phyloP scores from a whole-genome alignment of 2,113 vertebrate species.

The Clarias gariepinus region DNA sequence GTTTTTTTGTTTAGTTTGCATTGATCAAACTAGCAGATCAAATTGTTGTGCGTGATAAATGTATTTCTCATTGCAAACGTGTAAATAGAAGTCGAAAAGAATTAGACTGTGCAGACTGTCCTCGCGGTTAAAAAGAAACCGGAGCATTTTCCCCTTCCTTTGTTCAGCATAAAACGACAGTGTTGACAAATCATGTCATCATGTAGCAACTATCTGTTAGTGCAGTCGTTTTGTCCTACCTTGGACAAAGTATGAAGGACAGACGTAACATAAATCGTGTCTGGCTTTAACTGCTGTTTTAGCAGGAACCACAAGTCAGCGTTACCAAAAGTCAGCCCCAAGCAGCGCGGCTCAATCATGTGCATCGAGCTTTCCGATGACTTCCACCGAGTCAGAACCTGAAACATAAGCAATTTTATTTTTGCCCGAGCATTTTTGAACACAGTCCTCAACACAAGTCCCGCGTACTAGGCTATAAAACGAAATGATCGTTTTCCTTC shows the following conservation, averaged over 20 bases:
- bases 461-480: neutral
- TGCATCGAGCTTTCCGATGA: neutral
- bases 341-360: neutral
- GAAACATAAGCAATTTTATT: slow-evolving; percentile 6
- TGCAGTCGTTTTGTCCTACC: slow-evolving; percentile 31
- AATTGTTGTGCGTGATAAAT: neutral
- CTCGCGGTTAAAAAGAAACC: slow-evolving; percentile 30
- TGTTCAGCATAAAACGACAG: slow-evolving; percentile 40
- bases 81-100: neutral
- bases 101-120: neutral
- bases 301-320: slow-evolving; percentile 18
- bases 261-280: slow-evolving; percentile 34
- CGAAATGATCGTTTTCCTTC: neutral
- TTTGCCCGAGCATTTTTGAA: neutral
- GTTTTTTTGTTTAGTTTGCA: neutral
- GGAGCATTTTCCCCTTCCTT: slow-evolving; percentile 10
- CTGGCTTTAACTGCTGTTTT: slow-evolving; percentile 36
- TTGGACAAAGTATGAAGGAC: slow-evolving; percentile 38
- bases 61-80: neutral
- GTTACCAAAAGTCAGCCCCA: slow-evolving; percentile 26
- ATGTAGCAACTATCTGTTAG: slow-evolving; percentile 27
- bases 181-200: slow-evolving; percentile 39
- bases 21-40: neutral
- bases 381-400: neutral
- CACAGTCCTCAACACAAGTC: neutral